Base-by-base conservation (phyloP, 2,797 vertebrate species). In the Hephaestus fuliginosus region DNA sequence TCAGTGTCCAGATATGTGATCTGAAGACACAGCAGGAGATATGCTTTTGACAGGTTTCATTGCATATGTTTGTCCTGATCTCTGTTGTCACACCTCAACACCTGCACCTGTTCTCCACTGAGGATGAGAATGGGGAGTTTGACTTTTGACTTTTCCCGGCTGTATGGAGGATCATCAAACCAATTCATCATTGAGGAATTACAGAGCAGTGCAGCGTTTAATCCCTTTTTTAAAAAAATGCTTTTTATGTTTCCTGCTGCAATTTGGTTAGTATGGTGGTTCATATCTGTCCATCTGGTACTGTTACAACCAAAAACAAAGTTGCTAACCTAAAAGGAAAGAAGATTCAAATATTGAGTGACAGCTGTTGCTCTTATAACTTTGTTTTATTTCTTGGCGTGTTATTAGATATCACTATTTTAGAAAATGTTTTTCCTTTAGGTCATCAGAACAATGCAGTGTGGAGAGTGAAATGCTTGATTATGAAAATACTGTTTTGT, bases 51-150 rank as follows among this genome's bases (percentile, higher is more conserved):
- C 56, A 73, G 70, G 57, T 84, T 86, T 74, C 46, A 51, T 63
- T 70, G 62, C 73, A 85, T 25, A 30, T 78, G 81, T 88, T 84
- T 79, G 48, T 56, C 55, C 55, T 64, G 61, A 65, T 74, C 57
- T 51, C n/a, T 79, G 33, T 55, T 72, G 41, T 80, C 70, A 66
- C 60, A 87, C 53, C 73, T 80, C 53, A 78, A n/a, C 74, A 71
- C 39, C 63, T 77, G 83, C 85, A 89, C 39, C 74, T n/a, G n/a
- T 39, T 39, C 36, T 39, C 36, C 67, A 80, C 33, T 52, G 53
- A 62, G 82, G 39, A 68, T 8, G 39, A 61, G 20, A 64, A 61
- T 13, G n/a, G 14, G 25, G 53, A 71, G 33, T 36, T 62, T 48
- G 36, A 44, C 15, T 49, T 63, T 46, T 61, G 5, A 48, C 71